These are phyloP conservation scores for Brachycybe producta DNA, from an alignment of 2,888 invertebrate species.

Conservation along the genomic window DNA sequence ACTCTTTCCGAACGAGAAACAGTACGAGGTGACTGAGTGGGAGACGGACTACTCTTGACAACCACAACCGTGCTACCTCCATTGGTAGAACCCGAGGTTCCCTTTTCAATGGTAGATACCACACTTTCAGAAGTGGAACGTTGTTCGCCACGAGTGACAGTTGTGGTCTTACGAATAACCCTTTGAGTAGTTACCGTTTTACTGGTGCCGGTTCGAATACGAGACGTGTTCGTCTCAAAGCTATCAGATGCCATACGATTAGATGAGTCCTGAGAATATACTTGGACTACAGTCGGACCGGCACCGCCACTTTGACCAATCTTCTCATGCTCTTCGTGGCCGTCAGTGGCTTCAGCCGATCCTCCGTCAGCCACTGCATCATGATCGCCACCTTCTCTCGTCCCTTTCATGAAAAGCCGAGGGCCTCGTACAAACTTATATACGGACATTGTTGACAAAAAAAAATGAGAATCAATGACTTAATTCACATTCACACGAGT, in stretches of 20 bases:
- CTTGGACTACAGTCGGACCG: constrained; percentile 17
- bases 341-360: constrained; percentile 15
- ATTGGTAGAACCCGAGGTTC: constrained; percentile 2
- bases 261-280: constrained; percentile 16
- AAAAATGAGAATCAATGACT: too few species aligned
- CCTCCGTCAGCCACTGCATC: constrained; percentile 39
- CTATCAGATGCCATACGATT: constrained; percentile 27
- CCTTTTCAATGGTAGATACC: constrained; percentile 14
- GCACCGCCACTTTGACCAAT: constrained; percentile 9
- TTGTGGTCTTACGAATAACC: constrained; percentile 76
- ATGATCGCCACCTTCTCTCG: constrained; percentile 49
- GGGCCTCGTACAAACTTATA: constrained; percentile 64
- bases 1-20: not conserved
- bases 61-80: constrained; percentile 7
- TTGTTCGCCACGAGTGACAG: constrained; percentile 73
- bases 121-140: constrained; percentile 53
- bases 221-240: constrained; percentile 42
- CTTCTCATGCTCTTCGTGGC: constrained; percentile 9
- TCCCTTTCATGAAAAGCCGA: constrained; percentile 63
- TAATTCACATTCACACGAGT: not conserved
- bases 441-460: constrained; percentile 51
- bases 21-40: not conserved
- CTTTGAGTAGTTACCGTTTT: constrained; percentile 73
- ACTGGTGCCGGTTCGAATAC: constrained; percentile 46
- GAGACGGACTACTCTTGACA: constrained; percentile 4